Conservation (phyloP, 2,113 vertebrate genomes). For the Gymnobelideus leadbeateri region DNA sequence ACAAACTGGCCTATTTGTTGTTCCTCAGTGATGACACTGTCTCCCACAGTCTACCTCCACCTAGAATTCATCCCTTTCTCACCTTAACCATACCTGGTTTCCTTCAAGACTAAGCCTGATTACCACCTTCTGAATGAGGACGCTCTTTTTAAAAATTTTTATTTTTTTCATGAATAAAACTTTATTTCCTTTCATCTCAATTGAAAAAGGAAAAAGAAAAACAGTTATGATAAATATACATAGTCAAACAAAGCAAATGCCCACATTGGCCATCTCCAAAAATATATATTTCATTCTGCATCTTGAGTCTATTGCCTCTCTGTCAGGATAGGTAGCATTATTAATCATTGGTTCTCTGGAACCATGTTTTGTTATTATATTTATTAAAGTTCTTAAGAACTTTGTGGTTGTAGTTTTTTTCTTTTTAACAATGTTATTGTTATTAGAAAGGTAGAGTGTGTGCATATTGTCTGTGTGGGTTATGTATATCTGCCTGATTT, state of each 20-base stretch:
- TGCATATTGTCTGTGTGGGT: neutral
- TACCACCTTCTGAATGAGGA: neutral
- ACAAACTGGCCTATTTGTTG: neutral
- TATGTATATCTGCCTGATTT: neutral
- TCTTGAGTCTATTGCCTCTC: neutral
- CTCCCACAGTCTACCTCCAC: neutral
- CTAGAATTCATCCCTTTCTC: neutral
- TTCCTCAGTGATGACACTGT: neutral
- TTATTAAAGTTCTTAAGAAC: neutral
- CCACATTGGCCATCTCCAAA: neutral
- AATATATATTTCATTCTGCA: neutral
- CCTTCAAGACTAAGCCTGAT: neutral
- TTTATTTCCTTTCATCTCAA: neutral
- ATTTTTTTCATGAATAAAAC: neutral
- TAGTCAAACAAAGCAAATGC: neutral
- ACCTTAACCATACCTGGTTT: neutral
- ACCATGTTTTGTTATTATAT: neutral
- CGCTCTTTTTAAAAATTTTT: neutral
- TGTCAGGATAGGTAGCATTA: neutral
- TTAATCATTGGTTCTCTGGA: neutral
- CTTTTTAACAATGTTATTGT: neutral
- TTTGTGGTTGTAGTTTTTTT: neutral
- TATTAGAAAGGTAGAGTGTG: neutral
- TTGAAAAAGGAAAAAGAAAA: neutral
- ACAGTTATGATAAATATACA: neutral